phyloP scores from a whole-genome alignment of 2,888 invertebrate genomes.

The Silvanus unidentatus region DNA sequence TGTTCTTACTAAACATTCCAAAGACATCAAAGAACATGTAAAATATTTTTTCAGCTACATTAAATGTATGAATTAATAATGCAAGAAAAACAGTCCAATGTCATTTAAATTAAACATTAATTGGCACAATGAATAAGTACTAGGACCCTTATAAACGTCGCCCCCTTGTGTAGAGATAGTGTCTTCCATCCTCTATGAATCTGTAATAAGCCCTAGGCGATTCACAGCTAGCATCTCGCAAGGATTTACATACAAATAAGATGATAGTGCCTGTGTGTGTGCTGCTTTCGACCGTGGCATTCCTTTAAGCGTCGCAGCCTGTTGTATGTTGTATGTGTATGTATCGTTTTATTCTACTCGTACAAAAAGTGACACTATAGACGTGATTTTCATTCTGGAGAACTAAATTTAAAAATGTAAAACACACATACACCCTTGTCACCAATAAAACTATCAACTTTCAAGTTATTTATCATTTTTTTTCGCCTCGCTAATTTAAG shows the following conservation, averaged over 20 bases:
- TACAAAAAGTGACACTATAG: background rate
- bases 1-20: no score
- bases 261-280: slow-evolving; percentile 16
- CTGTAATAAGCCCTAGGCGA: slow-evolving; percentile 32
- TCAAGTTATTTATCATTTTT: no score
- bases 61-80: no score
- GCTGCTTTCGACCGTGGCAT: slow-evolving; percentile 13
- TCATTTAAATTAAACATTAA: slow-evolving; percentile 18
- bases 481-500: no score
- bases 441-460: no score
- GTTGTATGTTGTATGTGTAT: background rate
- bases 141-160: slow-evolving; percentile 19
- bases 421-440: no score
- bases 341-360: background rate
- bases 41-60: no score
- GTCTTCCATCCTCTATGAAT: slow-evolving; percentile 28
- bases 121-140: slow-evolving; percentile 25
- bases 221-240: slow-evolving; percentile 30
- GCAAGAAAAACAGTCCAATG: no score
- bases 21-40: no score
- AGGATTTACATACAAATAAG: slow-evolving; percentile 37
- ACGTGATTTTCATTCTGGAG: slow-evolving; percentile 4
- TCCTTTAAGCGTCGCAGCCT: slow-evolving; percentile 10
- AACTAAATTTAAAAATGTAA: background rate
- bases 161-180: slow-evolving; percentile 20